phyloP scores from a whole-genome alignment of 2,888 invertebrate genomes.

The Osmoderma eremita region DNA sequence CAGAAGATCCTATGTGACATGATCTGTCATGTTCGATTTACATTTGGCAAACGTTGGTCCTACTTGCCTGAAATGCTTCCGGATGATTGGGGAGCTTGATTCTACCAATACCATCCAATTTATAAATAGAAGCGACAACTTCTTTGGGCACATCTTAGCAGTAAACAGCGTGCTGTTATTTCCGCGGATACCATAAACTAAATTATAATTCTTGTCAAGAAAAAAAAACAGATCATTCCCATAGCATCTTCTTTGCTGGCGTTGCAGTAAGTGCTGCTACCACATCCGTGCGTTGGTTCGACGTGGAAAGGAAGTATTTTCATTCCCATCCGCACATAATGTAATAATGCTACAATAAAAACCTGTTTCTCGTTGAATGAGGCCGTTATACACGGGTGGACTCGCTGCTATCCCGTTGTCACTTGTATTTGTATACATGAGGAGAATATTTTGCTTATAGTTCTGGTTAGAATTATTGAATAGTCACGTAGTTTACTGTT shows the following conservation, averaged over 20 bases:
- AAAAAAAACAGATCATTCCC: slow-evolving; percentile 1
- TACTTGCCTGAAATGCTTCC: too few relatives aligned
- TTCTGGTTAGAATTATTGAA: slow-evolving; percentile 13
- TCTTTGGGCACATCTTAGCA: too few relatives aligned
- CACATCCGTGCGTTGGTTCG: slow-evolving; percentile 11
- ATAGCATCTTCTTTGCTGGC: slow-evolving; percentile 11
- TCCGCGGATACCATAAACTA: too few relatives aligned
- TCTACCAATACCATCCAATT: too few relatives aligned
- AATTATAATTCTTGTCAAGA: too few relatives aligned
- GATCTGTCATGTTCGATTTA: too few relatives aligned
- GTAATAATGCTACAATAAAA: slow-evolving; percentile 44
- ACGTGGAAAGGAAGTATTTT: slow-evolving; percentile 46
- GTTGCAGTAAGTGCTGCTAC: slow-evolving; percentile 4
- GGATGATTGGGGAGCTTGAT: too few relatives aligned
- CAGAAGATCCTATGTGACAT: slow-evolving; percentile 13
- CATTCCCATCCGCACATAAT: slow-evolving; percentile 48
- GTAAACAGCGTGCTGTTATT: too few relatives aligned
- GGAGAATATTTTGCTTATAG: slow-evolving; percentile 11
- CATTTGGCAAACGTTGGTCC: too few relatives aligned
- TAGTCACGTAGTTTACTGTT: too few relatives aligned
- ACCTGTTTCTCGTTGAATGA: slow-evolving; percentile 42
- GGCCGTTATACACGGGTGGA: slow-evolving; percentile 39
- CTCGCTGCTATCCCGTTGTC: slow-evolving; percentile 32
- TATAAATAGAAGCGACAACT: too few relatives aligned
- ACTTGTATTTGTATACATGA: slow-evolving; percentile 15